phyloP scores from a whole-genome alignment of 2,888 invertebrate species.

The Pseudeuparius sepicola region DNA sequence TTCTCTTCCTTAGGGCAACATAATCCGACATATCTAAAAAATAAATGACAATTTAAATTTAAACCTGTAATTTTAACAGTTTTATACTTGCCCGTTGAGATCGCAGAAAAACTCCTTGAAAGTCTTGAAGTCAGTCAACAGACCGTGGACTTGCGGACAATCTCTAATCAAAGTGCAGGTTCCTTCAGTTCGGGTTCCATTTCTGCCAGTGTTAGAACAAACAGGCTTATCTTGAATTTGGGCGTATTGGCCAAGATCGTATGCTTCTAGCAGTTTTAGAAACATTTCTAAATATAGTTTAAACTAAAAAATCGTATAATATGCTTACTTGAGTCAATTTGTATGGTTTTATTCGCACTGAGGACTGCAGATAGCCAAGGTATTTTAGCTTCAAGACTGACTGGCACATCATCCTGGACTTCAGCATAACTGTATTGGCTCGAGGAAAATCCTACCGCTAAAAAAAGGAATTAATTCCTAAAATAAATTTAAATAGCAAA shows the following conservation, averaged over 20 bases:
- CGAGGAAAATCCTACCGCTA: too few relatives aligned
- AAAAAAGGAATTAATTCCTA: too few relatives aligned
- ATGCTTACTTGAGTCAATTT: conserved; percentile 24
- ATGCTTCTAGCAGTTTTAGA: conserved; percentile 23
- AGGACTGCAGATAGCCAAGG: conserved; percentile 26
- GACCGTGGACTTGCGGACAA: conserved; percentile 23
- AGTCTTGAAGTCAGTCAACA: conserved; percentile 22
- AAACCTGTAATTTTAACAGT: too few relatives aligned
- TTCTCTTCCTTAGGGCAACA: conserved; percentile 27
- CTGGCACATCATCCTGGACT: too few relatives aligned
- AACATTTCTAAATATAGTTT: too few relatives aligned
- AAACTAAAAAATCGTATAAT: too few relatives aligned
- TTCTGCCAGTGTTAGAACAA: conserved; percentile 23
- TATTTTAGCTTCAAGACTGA: too few relatives aligned
- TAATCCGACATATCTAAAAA: conserved; percentile 27
- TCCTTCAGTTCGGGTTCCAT: conserved; percentile 25
- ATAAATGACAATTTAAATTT: conserved; percentile 14
- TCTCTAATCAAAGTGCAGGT: conserved; percentile 25
- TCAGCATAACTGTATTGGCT: too few relatives aligned
- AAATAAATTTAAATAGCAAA: too few relatives aligned
- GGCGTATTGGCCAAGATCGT: conserved; percentile 24
- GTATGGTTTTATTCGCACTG: conserved; percentile 24
- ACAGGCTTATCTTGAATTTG: conserved; percentile 19
- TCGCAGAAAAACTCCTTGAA: conserved; percentile 27
- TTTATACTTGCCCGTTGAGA: conserved; percentile 27